phyloP scores from a whole-genome alignment of 1,140 invertebrate species.

The Dinothrombium tinctorium region DNA sequence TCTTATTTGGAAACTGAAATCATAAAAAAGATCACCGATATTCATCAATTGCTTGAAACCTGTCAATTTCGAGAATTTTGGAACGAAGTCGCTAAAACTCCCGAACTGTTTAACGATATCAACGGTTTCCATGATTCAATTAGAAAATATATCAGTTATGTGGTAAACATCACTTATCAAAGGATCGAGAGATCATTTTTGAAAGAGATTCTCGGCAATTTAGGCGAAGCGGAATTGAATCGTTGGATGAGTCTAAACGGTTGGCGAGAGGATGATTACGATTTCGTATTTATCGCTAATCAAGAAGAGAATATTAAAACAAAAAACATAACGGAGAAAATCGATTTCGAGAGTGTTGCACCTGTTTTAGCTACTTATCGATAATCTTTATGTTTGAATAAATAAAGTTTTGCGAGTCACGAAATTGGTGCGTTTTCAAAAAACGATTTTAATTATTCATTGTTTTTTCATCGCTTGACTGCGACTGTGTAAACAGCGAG shows the following conservation, averaged over 20 bases:
- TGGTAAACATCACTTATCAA: slow-evolving; percentile 88
- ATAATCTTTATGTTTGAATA: neutral
- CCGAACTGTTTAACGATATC: slow-evolving; percentile 29
- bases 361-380: neutral
- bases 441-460: too few relatives aligned
- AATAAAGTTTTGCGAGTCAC: too few relatives aligned
- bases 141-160: slow-evolving; percentile 88
- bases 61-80: slow-evolving; percentile 83
- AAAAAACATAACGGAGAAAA: slow-evolving; percentile 97
- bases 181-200: slow-evolving; percentile 61
- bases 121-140: slow-evolving; percentile 86
- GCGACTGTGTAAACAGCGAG: too few relatives aligned
- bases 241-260: slow-evolving; percentile 86
- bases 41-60: slow-evolving; percentile 72
- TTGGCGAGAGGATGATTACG: slow-evolving; percentile 53
- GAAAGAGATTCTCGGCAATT: slow-evolving; percentile 55
- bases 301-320: slow-evolving; percentile 88
- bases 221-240: slow-evolving; percentile 37
- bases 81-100: slow-evolving; percentile 18
- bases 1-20: slow-evolving; percentile 19
- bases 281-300: slow-evolving; percentile 60
- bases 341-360: slow-evolving; percentile 59
- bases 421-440: too few relatives aligned
- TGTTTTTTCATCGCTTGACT: too few relatives aligned
- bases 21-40: slow-evolving; percentile 57